These are phyloP conservation scores for Tetragnatha montana DNA, from an alignment of 2,888 invertebrate genomes.

Conservation along the genomic window DNA sequence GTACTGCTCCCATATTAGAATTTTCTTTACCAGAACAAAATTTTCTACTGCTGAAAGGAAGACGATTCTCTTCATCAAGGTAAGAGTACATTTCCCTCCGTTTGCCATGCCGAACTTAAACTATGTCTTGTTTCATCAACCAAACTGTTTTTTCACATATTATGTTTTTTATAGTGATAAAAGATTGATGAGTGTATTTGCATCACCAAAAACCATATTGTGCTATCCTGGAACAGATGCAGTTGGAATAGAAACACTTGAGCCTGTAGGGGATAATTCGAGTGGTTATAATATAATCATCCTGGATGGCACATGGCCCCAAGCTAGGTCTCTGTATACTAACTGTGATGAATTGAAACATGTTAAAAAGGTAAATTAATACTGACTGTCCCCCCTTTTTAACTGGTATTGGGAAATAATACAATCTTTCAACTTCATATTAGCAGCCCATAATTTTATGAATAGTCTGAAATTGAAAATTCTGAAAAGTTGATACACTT, in stretches of 20 bases:
- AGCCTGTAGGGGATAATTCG: constrained; percentile 75
- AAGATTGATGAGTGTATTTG: constrained; percentile 81
- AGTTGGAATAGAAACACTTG: constrained; percentile 81
- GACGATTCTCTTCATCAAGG: constrained; percentile 85
- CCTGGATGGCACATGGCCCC: constrained; percentile 96
- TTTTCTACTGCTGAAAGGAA: constrained; percentile 88
- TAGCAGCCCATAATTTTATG: too few species aligned
- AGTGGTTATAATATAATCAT: constrained; percentile 86
- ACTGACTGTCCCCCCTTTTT: too few species aligned
- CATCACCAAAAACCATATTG: constrained; percentile 83
- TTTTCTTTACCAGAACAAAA: constrained; percentile 84
- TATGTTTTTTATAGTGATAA: constrained; percentile 51
- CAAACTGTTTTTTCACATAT: neutral
- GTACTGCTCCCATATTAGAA: constrained; percentile 92
- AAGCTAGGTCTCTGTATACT: constrained; percentile 93
- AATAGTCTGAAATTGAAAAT: too few species aligned
- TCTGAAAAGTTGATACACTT: too few species aligned
- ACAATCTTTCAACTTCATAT: too few species aligned
- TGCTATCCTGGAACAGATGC: constrained; percentile 88
- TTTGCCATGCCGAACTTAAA: neutral
- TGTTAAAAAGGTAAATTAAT: constrained; percentile 81
- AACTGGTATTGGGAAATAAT: too few species aligned
- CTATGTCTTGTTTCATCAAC: neutral
- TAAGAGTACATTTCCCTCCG: constrained; percentile 32
- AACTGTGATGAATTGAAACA: constrained; percentile 85